phyloP scores from a whole-genome alignment of 2,113 vertebrate species.

The Cyanistes caeruleus region DNA sequence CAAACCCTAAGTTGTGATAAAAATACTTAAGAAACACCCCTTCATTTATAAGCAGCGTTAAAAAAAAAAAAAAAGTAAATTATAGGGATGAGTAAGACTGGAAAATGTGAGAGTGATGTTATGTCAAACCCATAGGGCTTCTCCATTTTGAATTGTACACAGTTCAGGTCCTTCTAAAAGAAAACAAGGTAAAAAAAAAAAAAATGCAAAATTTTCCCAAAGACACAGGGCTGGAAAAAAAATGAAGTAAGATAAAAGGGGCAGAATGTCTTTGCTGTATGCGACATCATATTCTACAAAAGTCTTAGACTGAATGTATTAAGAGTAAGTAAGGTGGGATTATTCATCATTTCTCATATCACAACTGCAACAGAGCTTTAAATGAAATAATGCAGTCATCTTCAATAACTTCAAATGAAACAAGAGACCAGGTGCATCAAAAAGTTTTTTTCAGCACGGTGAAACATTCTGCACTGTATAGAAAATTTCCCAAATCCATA shows the following conservation, averaged over 20 bases:
- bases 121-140: neutral
- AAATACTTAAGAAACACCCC: neutral
- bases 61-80: neutral
- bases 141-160: neutral
- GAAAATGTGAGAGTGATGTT: neutral
- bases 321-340: neutral
- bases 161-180: neutral
- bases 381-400: neutral
- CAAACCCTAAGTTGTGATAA: neutral
- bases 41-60: neutral
- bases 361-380: neutral
- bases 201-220: neutral
- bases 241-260: neutral
- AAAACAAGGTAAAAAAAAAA: neutral
- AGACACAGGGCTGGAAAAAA: rapidly evolving
- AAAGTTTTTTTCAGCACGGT: neutral
- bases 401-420: neutral
- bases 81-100: neutral
- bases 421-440: neutral
- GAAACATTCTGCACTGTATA: neutral
- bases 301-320: neutral
- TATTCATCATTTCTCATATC: neutral
- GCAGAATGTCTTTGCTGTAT: neutral
- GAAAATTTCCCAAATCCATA: neutral
- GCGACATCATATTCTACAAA: neutral